These are phyloP conservation scores for Pangasius krempfi DNA, from an alignment of 2,797 vertebrate species.

Conservation along the genomic window DNA sequence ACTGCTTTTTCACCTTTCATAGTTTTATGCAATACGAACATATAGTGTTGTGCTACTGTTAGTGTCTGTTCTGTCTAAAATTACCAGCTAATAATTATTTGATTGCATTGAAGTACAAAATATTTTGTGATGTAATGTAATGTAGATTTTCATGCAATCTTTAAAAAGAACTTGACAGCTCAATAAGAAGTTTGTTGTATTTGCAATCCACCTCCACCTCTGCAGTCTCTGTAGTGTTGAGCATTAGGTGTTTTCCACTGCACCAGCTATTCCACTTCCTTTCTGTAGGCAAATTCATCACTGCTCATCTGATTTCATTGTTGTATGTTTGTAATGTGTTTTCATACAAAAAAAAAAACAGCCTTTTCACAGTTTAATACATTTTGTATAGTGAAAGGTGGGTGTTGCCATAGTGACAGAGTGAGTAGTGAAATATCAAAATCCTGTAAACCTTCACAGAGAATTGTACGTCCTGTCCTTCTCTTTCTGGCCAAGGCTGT, in stretches of 20 bases:
- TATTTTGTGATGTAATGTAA: background rate
- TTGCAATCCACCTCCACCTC: no score
- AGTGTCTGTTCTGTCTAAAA: background rate
- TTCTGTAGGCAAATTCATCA: background rate
- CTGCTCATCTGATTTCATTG: background rate
- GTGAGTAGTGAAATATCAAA: background rate
- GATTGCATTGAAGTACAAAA: background rate
- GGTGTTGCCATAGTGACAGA: background rate
- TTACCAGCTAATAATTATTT: background rate
- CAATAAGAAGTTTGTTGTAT: background rate
- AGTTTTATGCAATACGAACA: background rate
- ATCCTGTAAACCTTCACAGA: conserved; percentile 24
- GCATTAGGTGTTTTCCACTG: background rate
- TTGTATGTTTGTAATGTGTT: background rate
- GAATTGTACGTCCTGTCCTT: conserved; percentile 41
- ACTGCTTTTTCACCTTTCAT: background rate
- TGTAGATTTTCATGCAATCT: background rate
- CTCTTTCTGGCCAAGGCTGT: conserved; percentile 42
- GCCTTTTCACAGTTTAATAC: background rate
- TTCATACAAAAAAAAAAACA: no score
- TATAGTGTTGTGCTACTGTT: background rate
- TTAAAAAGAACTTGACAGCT: background rate
- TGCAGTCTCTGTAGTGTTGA: background rate
- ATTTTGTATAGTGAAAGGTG: background rate
- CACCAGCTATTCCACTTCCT: background rate